Evolutionary conservation across 2,888 invertebrate species (phyloP), one percentile per base, ranked within the genome.

Genomic region (Epistrophella euchroma): DNA sequence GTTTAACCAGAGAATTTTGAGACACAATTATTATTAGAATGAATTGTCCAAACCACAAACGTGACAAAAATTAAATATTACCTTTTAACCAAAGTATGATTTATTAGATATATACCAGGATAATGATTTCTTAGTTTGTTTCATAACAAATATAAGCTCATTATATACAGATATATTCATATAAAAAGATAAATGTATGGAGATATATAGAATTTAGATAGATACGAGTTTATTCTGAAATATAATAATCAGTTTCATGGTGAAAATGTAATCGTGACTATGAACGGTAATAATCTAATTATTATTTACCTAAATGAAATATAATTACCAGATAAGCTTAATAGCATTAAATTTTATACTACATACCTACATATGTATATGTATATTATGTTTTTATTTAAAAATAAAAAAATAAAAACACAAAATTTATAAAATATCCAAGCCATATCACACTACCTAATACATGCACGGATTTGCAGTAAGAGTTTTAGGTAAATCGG

Each of bases 61-160:
- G 68, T 68, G 68, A 68, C 68, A 68, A 68, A 68, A 68, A 68
- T 68, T 68, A 25, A 68, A 68, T 68, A 68, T 68, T 37, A 37
- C 37, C 66, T 66, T 66, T 47, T 66, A 66, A 32, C 66, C 35
- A 47, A 15, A 66, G 32, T 19, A 66, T 66, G 66, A 66, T 66
- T 66, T 66, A 66, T 66, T 66, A 32, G 22, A 47, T 17, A 47
- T 3, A n/a, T n/a, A n/a, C 17, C 19, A 47, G 66, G 66, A 66
- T 66, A 47, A 66, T 66, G 19, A 66, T 66, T 66, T 66, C 66
- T 66, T 66, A 66, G 47, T 47, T 66, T 45, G 28, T 7, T 28
- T 28, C 1, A 28, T 45, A 45, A 15, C 15, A 60, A 40, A 4
- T 37, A 35, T 10, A 45, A 15, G 2, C 10, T 22, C 3, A 13